phyloP scores from a whole-genome alignment of 2,797 vertebrate genomes.

The Halcyon chelicuti region DNA sequence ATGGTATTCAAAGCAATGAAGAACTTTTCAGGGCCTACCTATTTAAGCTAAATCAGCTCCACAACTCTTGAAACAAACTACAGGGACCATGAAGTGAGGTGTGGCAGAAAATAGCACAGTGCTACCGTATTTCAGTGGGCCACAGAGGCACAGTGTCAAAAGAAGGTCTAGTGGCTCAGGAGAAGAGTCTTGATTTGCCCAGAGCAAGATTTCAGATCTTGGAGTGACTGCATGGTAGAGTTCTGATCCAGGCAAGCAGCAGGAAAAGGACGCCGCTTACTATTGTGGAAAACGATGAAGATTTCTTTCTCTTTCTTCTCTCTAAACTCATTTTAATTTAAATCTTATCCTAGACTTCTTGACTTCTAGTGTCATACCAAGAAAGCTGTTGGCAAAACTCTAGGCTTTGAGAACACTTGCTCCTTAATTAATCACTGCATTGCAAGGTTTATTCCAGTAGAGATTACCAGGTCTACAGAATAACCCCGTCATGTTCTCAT shows the following conservation, averaged over 20 bases:
- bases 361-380: neutral
- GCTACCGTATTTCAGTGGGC: neutral
- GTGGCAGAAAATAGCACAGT: neutral
- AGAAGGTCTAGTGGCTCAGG: neutral
- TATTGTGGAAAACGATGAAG: neutral
- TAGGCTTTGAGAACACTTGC: neutral
- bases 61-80: neutral
- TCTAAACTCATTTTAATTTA: neutral
- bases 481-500: neutral
- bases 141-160: neutral
- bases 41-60: neutral
- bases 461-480: rapidly evolving
- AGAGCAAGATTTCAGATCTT: neutral
- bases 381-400: neutral
- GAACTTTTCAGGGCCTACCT: neutral
- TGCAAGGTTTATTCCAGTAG: neutral
- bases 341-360: neutral
- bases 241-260: neutral
- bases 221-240: neutral
- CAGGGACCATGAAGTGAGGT: neutral
- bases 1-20: neutral
- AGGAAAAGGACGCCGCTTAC: neutral
- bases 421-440: neutral
- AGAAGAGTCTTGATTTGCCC: neutral
- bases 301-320: neutral